Evolutionary conservation across 2,113 vertebrate species (phyloP).

Genomic region (Erythrolamprus reginae): DNA sequence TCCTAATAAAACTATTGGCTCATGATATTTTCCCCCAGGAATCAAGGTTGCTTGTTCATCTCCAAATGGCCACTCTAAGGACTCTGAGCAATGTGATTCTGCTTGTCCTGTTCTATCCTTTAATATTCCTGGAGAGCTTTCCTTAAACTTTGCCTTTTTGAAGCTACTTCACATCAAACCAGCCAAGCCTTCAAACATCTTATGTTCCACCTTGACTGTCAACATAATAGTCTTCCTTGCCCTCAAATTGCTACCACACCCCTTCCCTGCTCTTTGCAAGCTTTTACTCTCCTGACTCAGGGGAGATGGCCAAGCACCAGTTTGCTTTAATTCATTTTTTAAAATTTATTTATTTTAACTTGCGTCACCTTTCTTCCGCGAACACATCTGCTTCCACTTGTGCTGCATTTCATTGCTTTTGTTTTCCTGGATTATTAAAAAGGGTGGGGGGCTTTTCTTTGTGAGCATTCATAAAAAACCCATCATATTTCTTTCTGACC

Average conservation of each 20-base stretch:
- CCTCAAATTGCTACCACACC: constrained; percentile 34
- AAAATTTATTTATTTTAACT: background rate
- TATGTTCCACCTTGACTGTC: background rate
- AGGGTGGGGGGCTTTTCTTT: constrained; percentile 38
- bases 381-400: constrained; percentile 57
- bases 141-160: background rate
- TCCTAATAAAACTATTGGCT: background rate
- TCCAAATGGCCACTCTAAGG: background rate
- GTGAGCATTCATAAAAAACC: constrained; percentile 30
- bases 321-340: background rate
- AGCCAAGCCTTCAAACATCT: background rate
- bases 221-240: constrained; percentile 12
- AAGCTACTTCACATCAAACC: background rate
- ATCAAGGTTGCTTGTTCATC: background rate
- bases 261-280: background rate
- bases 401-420: constrained; percentile 38
- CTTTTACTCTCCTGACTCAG: constrained; percentile 1
- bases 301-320: constrained; percentile 1
- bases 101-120: no score
- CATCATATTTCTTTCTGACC: constrained; percentile 5
- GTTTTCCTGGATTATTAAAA: constrained; percentile 33
- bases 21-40: background rate
- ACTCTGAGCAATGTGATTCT: background rate
- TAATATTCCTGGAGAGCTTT: background rate
- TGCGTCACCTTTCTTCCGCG: constrained; percentile 36